These are phyloP conservation scores for Priocnemis perturbator DNA, from an alignment of 2,888 invertebrate species.

Conservation along the genomic window DNA sequence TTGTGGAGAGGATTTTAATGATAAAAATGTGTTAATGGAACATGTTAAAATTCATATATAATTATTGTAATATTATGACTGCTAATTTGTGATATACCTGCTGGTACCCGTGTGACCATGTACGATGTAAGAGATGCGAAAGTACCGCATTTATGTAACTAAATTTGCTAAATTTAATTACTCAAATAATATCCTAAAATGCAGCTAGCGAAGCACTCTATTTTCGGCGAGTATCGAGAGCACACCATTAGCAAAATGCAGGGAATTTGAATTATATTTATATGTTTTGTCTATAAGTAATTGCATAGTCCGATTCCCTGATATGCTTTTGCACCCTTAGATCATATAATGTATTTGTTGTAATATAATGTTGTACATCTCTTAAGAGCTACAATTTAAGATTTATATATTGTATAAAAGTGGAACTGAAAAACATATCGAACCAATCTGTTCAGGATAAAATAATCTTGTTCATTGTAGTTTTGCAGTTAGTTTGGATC, in stretches of 20 bases:
- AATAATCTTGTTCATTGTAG: slow-evolving; percentile 22
- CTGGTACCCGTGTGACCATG: slow-evolving; percentile 30
- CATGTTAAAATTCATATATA: slow-evolving; percentile 74
- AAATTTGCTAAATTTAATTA: slow-evolving; percentile 15
- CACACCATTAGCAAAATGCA: slow-evolving; percentile 46
- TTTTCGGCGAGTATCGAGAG: slow-evolving; percentile 37
- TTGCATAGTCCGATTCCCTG: slow-evolving; percentile 18
- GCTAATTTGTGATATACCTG: slow-evolving; percentile 54
- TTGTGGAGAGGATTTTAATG: slow-evolving; percentile 71
- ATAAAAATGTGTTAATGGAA: slow-evolving; percentile 70
- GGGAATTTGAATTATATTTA: slow-evolving; percentile 34
- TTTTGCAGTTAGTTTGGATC: slow-evolving; percentile 6
- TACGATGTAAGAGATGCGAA: slow-evolving; percentile 22
- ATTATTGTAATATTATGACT: slow-evolving; percentile 45
- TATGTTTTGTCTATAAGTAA: slow-evolving; percentile 35
- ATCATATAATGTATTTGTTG: slow-evolving; percentile 26
- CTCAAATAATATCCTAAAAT: slow-evolving; percentile 23
- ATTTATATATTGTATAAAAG: slow-evolving; percentile 47
- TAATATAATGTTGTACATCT: slow-evolving; percentile 36
- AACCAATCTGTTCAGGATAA: slow-evolving; percentile 5
- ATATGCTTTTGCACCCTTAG: slow-evolving; percentile 44
- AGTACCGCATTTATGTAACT: slow-evolving; percentile 13
- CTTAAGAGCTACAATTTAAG: slow-evolving; percentile 44
- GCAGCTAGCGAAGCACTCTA: slow-evolving; percentile 31
- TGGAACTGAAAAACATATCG: slow-evolving; percentile 21